These are phyloP conservation scores for Bombus superbus DNA, from an alignment of 1,140 invertebrate species.

Conservation along the genomic window DNA sequence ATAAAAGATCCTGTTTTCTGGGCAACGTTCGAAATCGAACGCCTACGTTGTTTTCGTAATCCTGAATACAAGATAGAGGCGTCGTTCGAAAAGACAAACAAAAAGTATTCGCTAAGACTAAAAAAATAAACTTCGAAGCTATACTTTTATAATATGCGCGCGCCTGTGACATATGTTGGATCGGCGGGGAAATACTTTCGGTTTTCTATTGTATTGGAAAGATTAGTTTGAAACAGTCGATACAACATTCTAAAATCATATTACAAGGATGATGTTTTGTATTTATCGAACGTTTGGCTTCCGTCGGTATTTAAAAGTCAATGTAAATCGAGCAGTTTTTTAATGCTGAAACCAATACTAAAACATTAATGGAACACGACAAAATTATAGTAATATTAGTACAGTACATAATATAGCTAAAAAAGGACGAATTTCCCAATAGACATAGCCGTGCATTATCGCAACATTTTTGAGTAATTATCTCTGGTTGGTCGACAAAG, in stretches of 20 bases:
- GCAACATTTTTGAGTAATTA: slow-evolving; percentile 28
- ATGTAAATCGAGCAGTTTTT: too few species aligned
- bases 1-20: background rate
- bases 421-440: background rate
- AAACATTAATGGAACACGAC: too few species aligned
- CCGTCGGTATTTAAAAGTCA: too few species aligned
- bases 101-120: background rate
- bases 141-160: too few species aligned
- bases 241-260: too few species aligned
- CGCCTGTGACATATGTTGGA: background rate
- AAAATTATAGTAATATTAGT: too few species aligned
- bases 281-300: too few species aligned
- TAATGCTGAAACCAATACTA: too few species aligned
- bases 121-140: background rate
- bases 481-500: background rate
- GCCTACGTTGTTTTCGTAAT: slow-evolving; percentile 4
- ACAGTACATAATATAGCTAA: background rate
- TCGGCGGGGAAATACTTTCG: background rate
- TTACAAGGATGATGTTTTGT: too few species aligned
- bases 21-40: background rate
- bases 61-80: background rate
- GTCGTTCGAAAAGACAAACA: background rate
- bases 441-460: background rate
- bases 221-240: too few species aligned
- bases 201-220: background rate